These are phyloP conservation scores for Lordiphosa andalusiaca DNA, from an alignment of 2,888 invertebrate genomes.

Conservation along the genomic window DNA sequence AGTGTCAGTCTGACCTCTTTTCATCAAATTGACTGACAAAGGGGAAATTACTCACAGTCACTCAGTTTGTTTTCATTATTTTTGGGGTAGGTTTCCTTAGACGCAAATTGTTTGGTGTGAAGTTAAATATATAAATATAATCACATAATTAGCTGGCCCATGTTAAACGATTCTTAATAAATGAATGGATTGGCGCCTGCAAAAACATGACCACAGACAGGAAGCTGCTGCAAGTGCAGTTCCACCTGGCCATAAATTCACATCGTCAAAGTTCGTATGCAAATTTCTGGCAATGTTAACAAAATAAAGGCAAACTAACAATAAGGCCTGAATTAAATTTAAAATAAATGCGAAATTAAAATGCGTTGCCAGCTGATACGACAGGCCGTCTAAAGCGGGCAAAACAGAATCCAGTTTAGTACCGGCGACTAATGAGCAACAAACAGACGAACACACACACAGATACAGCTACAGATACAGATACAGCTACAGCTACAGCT, in stretches of 20 bases:
- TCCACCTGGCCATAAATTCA: conserved; percentile 10
- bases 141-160: neutral
- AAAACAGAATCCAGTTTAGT: conserved; percentile 49
- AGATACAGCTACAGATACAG: conserved; percentile 8
- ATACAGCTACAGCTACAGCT: conserved; percentile 12
- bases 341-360: conserved; percentile 12
- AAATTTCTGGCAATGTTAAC: conserved; percentile 35
- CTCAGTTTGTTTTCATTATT: no score
- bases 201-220: conserved; percentile 39
- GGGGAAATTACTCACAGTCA: no score
- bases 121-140: no score
- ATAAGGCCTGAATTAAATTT: conserved; percentile 13
- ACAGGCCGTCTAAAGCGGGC: conserved; percentile 35
- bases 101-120: no score
- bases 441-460: conserved; percentile 9
- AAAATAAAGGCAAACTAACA: neutral
- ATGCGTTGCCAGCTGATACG: conserved; percentile 19
- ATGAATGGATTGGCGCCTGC: conserved; percentile 7
- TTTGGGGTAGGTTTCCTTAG: no score
- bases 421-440: conserved; percentile 57
- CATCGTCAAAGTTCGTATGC: conserved; percentile 54
- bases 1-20: no score
- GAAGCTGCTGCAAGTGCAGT: conserved; percentile 40
- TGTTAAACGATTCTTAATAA: neutral
- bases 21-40: no score